These are phyloP conservation scores for Agrotis clavis DNA, from an alignment of 2,888 invertebrate species.

Conservation along the genomic window DNA sequence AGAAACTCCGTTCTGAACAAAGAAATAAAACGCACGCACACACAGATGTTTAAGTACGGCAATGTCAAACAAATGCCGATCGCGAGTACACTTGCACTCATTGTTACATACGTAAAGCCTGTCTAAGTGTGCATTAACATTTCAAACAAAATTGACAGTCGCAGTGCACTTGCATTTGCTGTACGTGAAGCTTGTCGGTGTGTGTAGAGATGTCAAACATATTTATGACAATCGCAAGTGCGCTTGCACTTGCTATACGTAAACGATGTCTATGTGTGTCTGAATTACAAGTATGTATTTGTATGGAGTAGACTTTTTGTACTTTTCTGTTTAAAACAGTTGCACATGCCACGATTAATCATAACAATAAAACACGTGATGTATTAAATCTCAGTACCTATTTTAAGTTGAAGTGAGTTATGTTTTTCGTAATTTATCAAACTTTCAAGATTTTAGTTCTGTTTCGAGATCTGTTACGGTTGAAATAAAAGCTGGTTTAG, in stretches of 20 bases:
- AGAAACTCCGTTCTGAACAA: not conserved
- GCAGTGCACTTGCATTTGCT: not conserved
- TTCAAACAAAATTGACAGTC: not conserved
- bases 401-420: slow-evolving; percentile 60
- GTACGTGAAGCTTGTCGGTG: too few relatives aligned
- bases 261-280: not conserved
- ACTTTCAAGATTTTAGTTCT: slow-evolving; percentile 31
- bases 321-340: slow-evolving; percentile 10
- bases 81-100: too few relatives aligned
- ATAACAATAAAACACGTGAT: slow-evolving; percentile 58
- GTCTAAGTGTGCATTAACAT: not conserved
- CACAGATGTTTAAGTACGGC: too few relatives aligned
- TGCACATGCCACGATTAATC: slow-evolving; percentile 53
- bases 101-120: not conserved
- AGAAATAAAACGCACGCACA: not conserved
- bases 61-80: not conserved
- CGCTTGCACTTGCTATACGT: too few relatives aligned
- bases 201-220: too few relatives aligned
- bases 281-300: not conserved
- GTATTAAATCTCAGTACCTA: slow-evolving; percentile 60
- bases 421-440: slow-evolving; percentile 53
- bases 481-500: slow-evolving; percentile 27
- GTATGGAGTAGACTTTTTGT: not conserved
- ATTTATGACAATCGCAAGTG: too few relatives aligned
- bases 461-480: slow-evolving; percentile 24